Evolutionary conservation across 1,140 invertebrate species (phyloP), one percentile per base, ranked within the genome.

Genomic region (Pectinophora gossypiella): DNA sequence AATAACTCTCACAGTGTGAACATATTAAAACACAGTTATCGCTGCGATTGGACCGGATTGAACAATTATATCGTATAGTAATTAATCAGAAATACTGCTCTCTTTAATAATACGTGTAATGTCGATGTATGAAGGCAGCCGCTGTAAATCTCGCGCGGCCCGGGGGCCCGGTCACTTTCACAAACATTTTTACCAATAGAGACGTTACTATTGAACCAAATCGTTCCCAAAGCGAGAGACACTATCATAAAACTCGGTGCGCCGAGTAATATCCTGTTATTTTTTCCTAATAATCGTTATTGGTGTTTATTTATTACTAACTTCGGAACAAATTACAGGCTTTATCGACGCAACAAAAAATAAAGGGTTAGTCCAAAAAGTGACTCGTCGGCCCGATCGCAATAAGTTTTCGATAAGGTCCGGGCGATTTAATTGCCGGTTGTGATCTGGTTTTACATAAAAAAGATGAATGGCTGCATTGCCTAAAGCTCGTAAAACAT

Each of bases 291-390:
- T 85, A 84, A 87, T 85, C 78, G 73, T 85, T 87, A 87, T 87
- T 87, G 77, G 75, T 84, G 79, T 85, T 87, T 87, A 87, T 87
- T 85, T 87, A 87, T 87, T 87, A 85, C 76, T 75, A 84, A 78
- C 68, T 68, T 76, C 67, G 75, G 58, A 74, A 66, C 79, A 87
- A 87, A 87, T 87, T 87, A 87, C 72, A 85, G 81, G 81, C 73
- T 87, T 78, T 85, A 77, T 80, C 76, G 79, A 72, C 59, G 57
- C 53, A 70, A 69, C 62, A 76, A 68, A 82, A 87, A 86, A 80
- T 82, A 79, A 87, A 81, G 81, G 80, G 77, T 84, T 81, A 81
- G 70, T 61, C 76, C 76, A 86, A 87, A 87, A 87, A 87, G 75
- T 87, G 80, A 87, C 81, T 81, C 78, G 84, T 87, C 75, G 72